Evolutionary conservation across 2,113 vertebrate genomes (phyloP), one percentile per base, ranked within the genome.

Genomic region (Pelecanus crispus): DNA sequence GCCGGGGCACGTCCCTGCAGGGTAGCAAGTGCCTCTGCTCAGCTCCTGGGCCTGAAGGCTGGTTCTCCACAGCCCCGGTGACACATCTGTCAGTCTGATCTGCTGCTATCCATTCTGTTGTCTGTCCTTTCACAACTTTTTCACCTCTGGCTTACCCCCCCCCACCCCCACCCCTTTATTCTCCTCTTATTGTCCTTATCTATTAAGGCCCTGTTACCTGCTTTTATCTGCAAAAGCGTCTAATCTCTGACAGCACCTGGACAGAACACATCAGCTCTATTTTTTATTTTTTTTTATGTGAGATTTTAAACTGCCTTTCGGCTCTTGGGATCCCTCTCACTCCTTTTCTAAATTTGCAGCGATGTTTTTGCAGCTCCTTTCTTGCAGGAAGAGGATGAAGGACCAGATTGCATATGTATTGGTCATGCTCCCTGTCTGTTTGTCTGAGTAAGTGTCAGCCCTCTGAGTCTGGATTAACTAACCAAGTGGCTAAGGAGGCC

Each of bases 221-320:
- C 40, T 77, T 94, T 96, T 61, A 91, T 96, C 94, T 96, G 63
- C 49, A 26, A 66, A 91, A 90, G 50, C 8, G 21, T 89, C 96
- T 93, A 31, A 95, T 96, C 94, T 94, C 84, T 93, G 83, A 55
- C 74, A 97, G 68, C 92, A 86, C 56, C 90, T 92, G 90, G 78
- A 73, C 65, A 83, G 86, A 90, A 75, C 83, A 67, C 14, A 78
- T 38, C 80, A 71, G 26, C 34, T 72, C 36, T 45, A 2, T 12
- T 29, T 74, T 63, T 58, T 18, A 16, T 32, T 4, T 21, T 49
- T 59, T 59, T 88, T 17, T 24, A 28, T 55, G 53, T 20, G 79
- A 78, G 34, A 42, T 18, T 86, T 94, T 38, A 47, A 96, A 49
- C 26, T 16, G 7, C 32, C 21, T 22, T 8, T 50, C 1, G 1